Evolutionary conservation across 2,888 invertebrate species (phyloP).

Genomic region (Tenthredo amoena): DNA sequence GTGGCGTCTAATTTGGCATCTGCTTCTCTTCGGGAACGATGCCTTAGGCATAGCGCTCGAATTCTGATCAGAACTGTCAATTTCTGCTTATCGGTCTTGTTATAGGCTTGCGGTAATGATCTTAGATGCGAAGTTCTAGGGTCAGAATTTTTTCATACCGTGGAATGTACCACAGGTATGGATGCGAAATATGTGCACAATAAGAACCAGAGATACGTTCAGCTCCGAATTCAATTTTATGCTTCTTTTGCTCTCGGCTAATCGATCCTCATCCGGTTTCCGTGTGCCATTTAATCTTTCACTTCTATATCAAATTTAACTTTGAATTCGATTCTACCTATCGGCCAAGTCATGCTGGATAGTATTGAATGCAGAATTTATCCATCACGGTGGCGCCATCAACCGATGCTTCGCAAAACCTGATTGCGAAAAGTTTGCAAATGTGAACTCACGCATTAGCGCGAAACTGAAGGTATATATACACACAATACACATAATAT

Average conservation of each 20-base stretch:
- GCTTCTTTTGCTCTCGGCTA: neutral
- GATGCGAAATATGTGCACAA: neutral
- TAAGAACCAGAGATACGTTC: neutral
- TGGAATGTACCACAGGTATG: neutral
- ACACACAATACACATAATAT: too few species aligned
- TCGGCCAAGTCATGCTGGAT: neutral
- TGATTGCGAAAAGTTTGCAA: neutral
- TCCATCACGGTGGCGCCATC: conserved; percentile 18
- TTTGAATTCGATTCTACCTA: neutral
- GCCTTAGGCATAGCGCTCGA: neutral
- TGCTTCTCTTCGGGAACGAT: neutral
- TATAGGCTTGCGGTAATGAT: neutral
- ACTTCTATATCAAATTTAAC: neutral
- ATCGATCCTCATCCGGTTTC: neutral
- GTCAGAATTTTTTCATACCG: neutral
- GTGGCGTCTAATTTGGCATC: neutral
- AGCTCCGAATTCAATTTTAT: neutral
- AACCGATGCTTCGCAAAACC: neutral
- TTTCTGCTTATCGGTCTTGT: neutral
- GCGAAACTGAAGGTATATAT: too few species aligned
- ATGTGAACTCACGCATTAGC: neutral
- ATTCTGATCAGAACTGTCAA: neutral
- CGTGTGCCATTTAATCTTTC: neutral
- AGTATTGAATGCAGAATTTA: neutral
- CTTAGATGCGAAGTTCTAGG: neutral